Base-by-base conservation (phyloP, 2,888 invertebrate genomes). In the Gortyna flavago region DNA sequence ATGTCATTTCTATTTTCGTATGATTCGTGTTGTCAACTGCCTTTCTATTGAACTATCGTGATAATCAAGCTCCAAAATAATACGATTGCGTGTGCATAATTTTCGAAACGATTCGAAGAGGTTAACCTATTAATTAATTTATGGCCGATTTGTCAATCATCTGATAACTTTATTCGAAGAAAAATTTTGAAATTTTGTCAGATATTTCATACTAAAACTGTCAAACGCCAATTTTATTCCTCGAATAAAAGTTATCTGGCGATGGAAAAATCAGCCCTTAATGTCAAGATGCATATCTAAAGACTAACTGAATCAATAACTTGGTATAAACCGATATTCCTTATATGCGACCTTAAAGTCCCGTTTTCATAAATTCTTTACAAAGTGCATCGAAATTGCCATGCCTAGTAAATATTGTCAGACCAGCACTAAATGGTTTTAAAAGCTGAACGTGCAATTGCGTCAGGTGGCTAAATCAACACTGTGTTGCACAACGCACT, bases 361-460 rank as follows among this genome's bases (percentile, higher is more conserved):
- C 29, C 35, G 64, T 13, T 81, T 85, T 78, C 69, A 71, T 72
- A 74, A 81, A 74, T 69, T 57, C 67, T 84, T 89, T 87, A 76
- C 84, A 77, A 85, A 88, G 88, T 83, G 82, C 87, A 86, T 87
- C 84, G 80, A 85, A 89, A 87, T 86, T 61, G 79, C 79, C 74
- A 83, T 84, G 67, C 81, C 81, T 83, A 79, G 85, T 83, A 86
- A 87, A 89, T 86, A 90, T 83, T 89, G 89, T 81, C 87, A 86
- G 79, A 80, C 86, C 88, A 90, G 87, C 78, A 90, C 87, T 90
- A 86, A 90, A 88, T 85, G 86, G 85, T 90, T 90, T 88, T 84
- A 84, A 79, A 86, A 87, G 81, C 82, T 85, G 54, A 77, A 74
- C 71, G 82, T 73, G 69, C 70, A 79, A 80, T 92, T 92, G 87